Percentiles rank a stretch among this genome's conserved stretches.
Conservation (phyloP, 2,888 invertebrate genomes). For the Fragum fragum region DNA sequence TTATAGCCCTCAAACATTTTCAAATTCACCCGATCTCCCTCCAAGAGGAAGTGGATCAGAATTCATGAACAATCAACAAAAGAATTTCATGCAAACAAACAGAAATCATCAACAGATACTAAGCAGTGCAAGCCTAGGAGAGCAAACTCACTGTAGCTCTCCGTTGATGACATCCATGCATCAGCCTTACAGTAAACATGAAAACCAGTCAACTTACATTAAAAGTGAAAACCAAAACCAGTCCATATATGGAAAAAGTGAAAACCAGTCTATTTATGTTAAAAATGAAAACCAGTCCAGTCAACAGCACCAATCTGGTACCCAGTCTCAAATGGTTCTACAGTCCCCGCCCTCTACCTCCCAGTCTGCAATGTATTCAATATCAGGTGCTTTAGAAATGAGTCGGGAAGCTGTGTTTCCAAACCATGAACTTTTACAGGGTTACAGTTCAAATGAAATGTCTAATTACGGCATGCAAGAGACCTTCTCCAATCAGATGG, state of each 20-base stretch:
- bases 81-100: constrained; percentile 35
- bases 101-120: constrained; percentile 45
- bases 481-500: constrained; percentile 51
- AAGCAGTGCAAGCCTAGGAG: constrained; percentile 41
- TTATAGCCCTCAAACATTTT: constrained; percentile 46
- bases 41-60: constrained; percentile 48
- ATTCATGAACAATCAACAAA: constrained; percentile 42
- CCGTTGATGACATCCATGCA: constrained; percentile 45
- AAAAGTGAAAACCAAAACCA: constrained; percentile 59
- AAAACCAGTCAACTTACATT: constrained; percentile 48
- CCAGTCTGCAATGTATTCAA: constrained; percentile 55
- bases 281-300: constrained; percentile 33
- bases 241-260: not conserved
- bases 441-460: constrained; percentile 42
- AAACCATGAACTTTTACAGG: constrained; percentile 55
- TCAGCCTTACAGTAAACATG: constrained; percentile 31
- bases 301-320: not conserved
- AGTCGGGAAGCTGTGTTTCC: constrained; percentile 61
- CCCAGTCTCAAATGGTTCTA: constrained; percentile 53
- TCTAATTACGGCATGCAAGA: constrained; percentile 45
- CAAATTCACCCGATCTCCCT: constrained; percentile 48
- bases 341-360: constrained; percentile 48
- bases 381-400: constrained; percentile 66
- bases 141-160: constrained; percentile 36
- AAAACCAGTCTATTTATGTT: constrained; percentile 12